A percentile compares a stretch with the other conserved stretches of the same genome.
These are phyloP conservation scores for Idaea aversata DNA, from an alignment of 2,888 invertebrate genomes.

Conservation along the genomic window DNA sequence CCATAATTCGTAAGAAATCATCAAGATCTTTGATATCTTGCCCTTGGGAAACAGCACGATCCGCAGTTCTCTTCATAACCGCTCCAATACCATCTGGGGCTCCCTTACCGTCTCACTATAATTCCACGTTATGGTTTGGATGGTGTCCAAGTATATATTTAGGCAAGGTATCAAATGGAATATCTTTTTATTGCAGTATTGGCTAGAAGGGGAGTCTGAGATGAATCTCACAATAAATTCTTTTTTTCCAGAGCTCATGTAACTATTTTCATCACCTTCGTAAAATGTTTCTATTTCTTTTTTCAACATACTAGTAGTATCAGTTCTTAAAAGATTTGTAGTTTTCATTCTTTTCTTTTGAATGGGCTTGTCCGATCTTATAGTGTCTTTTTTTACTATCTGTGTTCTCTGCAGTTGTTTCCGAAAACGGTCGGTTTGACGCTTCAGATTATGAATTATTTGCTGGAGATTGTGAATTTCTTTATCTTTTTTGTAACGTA, in stretches of 20 bases:
- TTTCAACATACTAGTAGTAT: not conserved
- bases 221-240: conserved; percentile 9
- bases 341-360: conserved; percentile 6
- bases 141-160: no score
- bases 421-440: conserved; percentile 5
- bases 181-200: no score
- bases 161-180: no score
- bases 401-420: conserved; percentile 7
- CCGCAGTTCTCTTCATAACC: no score
- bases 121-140: no score
- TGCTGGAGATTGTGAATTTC: conserved; percentile 8
- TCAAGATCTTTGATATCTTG: no score
- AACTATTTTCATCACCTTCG: conserved; percentile 5
- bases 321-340: not conserved
- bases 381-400: conserved; percentile 7
- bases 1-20: no score
- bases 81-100: no score
- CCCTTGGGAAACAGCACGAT: no score
- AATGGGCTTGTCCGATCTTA: conserved; percentile 5
- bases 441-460: conserved; percentile 5
- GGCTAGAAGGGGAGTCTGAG: no score
- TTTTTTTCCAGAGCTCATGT: conserved; percentile 4
- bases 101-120: no score
- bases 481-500: conserved; percentile 11
- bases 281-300: conserved; percentile 4